A percentile compares a stretch with the other conserved stretches of the same genome.
Conservation (phyloP, 1,140 invertebrate genomes). For the Potamilus streckersoni region DNA sequence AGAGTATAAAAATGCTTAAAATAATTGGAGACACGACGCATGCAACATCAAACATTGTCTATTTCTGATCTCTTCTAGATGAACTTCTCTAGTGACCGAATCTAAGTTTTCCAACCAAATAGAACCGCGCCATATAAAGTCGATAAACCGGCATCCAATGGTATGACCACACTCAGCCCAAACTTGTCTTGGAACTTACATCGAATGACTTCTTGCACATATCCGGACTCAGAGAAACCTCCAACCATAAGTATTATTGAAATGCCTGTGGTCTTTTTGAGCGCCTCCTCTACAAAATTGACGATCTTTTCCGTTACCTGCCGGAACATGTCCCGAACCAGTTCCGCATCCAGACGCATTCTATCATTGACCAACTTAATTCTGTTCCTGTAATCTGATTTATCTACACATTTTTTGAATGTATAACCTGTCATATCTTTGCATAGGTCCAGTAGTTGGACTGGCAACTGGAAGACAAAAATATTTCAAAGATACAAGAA, state of each 20-base stretch:
- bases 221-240: conserved; percentile 21
- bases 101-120: conserved; percentile 22
- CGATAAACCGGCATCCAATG: conserved; percentile 18
- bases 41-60: too few relatives aligned
- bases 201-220: conserved; percentile 15
- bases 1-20: too few relatives aligned
- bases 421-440: too few relatives aligned
- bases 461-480: too few relatives aligned
- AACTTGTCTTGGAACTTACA: conserved; percentile 10
- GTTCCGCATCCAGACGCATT: not conserved
- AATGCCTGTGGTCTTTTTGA: not conserved
- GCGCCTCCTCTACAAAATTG: not conserved
- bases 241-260: conserved; percentile 23
- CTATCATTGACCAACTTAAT: conserved; percentile 10
- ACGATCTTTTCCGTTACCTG: not conserved
- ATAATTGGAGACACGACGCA: too few relatives aligned
- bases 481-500: too few relatives aligned
- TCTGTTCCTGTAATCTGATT: too few relatives aligned
- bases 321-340: conserved; percentile 12
- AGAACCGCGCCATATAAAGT: conserved; percentile 19
- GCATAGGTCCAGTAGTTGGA: too few relatives aligned
- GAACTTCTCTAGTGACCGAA: not conserved
- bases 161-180: conserved; percentile 3
- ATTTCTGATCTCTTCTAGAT: too few relatives aligned
- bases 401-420: too few relatives aligned